Conservation (phyloP, 2,888 invertebrate genomes). For the Fragum sueziense region DNA sequence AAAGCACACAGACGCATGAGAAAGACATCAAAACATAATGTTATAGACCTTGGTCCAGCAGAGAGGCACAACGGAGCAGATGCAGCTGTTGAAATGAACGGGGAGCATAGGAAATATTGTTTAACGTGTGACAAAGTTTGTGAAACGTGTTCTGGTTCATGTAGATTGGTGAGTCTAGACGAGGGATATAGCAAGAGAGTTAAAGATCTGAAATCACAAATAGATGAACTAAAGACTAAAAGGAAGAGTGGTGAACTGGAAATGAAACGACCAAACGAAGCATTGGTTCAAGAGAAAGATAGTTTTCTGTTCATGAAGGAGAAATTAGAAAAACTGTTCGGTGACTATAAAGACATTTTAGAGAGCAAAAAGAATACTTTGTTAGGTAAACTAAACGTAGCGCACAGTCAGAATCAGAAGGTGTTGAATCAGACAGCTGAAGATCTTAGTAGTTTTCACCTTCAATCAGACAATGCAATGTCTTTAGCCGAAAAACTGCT, state of each 20-base stretch:
- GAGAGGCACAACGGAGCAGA: neutral
- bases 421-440: neutral
- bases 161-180: neutral
- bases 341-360: neutral
- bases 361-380: neutral
- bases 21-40: neutral
- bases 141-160: neutral
- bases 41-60: neutral
- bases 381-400: neutral
- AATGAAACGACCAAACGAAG: neutral
- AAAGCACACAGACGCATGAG: constrained; percentile 17
- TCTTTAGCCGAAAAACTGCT: neutral
- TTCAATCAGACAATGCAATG: neutral
- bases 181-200: neutral
- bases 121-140: constrained; percentile 5
- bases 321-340: neutral
- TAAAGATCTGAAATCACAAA: neutral
- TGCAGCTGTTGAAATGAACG: too few relatives aligned
- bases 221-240: neutral
- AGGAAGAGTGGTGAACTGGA: neutral
- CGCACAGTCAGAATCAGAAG: neutral
- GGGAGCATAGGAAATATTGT: neutral
- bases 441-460: neutral
- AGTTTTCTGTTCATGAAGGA: neutral
- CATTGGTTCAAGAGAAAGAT: neutral